Base-by-base conservation (phyloP, 2,797 vertebrate species). In the Lindbergichthys nudifrons region DNA sequence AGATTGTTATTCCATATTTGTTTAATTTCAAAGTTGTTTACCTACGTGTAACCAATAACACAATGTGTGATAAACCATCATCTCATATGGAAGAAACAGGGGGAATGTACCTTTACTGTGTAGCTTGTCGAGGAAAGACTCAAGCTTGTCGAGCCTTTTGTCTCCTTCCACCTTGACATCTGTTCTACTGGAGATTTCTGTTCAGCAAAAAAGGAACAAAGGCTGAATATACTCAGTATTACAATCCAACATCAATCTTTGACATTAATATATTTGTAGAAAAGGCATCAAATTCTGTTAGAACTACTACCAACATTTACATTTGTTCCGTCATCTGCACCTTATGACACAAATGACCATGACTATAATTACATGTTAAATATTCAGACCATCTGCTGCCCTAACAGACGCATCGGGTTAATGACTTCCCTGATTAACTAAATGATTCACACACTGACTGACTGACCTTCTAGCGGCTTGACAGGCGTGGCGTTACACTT, bases 111-210 rank as follows among this genome's bases (percentile, higher is more conserved):
- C 93, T 95, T 96, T 95, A 82, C 79, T 95, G 70, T 95, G 94
- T 45, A 96, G 93, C 80, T 92, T 95, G 81, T 96, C 95, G 5
- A 96, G 89, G 81, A 96, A 96, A n/a, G 94, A 96, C 79, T 96
- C 95, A 0, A 96, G 91, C 77, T 96, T 96, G 86, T 96, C 95
- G 0, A 96, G 91, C 10, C 94, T 92, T 79, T 95, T 95, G 75
- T 96, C 95, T 52, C 95, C 94, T 70, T 96, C 94, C 59, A 94
- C 91, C 65, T 92, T 92, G 11, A 93, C 83, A 21, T 89, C 92
- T 45, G 84, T 90, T 57, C 90, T 89, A 39, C 73, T 94, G 75
- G 94, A 93, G 76, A 96, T 96, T 89, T 95, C 95, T 96, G 89
- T 65, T 8, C 43, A 74, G 13, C 1, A 70, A 23, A 81, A 41